Evolutionary conservation across 2,888 invertebrate genomes (phyloP), one percentile per base, ranked within the genome.

Genomic region (Leucophenga montana): DNA sequence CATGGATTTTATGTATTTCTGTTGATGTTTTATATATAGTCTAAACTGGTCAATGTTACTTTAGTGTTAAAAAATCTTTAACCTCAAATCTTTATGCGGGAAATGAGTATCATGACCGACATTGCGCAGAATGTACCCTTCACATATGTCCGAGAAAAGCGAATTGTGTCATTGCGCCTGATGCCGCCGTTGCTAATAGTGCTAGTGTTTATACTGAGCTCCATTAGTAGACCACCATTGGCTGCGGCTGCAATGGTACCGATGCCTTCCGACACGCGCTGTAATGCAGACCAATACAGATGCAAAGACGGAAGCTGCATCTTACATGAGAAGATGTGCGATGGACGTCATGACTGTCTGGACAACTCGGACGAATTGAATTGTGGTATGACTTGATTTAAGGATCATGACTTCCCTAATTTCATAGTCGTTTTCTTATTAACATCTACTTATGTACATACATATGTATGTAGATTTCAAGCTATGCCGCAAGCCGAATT

Each of bases 261-360:
- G 33, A 8, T 59, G 33, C 5, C 18, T 14, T 6, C 50, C 16
- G 31, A 64, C 72, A 75, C 64, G 48, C 72, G 71, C 72, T 88
- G 87, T 74, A 87, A 90, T 65, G 85, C 88, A 18, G 85, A 89
- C 27, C 88, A 90, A 72, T 92, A 90, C 79, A 86, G 90, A 27
- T 93, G 93, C 75, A 80, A 85, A 18, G 88, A 91, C 83, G 86
- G 86, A 70, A 82, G 78, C 65, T 89, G 88, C 77, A 87, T 89
- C 77, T 75, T 83, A 73, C 75, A 73, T 67, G 78, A 83, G 71
- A 86, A 85, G 78, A 85, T 88, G 74, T 88, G 88, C 72, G 85
- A 88, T 78, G 86, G 85, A 71, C 84, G 73, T 70, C 77, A 69
- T 13, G 88, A 88, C 78, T 88, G 88, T 77, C 72, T 78, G 31